Percentiles rank a stretch among this genome's conserved stretches.
Conservation (phyloP, 1,140 invertebrate species). For the Caenorhabditis elegans region DNA sequence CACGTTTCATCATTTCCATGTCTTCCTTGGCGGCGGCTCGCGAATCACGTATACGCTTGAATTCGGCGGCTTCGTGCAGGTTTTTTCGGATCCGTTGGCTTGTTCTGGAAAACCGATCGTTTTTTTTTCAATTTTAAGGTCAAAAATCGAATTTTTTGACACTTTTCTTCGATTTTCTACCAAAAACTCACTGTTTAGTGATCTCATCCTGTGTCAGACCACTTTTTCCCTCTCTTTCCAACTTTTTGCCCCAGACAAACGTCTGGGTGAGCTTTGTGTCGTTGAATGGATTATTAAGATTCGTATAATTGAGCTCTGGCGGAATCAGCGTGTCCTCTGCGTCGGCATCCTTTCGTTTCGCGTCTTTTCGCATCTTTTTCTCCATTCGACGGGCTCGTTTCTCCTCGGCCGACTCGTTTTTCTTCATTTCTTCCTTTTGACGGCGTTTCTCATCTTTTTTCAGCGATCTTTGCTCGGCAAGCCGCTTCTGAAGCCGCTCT, state of each 20-base stretch:
- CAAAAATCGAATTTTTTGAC: constrained; percentile 26
- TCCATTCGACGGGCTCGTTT: constrained; percentile 81
- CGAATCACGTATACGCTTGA: constrained; percentile 83
- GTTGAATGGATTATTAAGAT: constrained; percentile 96
- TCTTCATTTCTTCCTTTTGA: constrained; percentile 78
- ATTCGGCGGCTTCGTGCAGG: constrained; percentile 70
- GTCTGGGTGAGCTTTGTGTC: constrained; percentile 87
- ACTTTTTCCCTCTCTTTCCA: constrained; percentile 87
- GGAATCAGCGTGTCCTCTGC: constrained; percentile 43
- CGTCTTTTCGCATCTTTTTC: constrained; percentile 86
- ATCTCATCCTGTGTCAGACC: constrained; percentile 80
- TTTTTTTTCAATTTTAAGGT: too few relatives aligned
- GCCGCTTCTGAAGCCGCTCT: not conserved
- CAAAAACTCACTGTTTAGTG: constrained; percentile 77
- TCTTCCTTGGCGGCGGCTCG: constrained; percentile 84
- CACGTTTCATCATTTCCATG: constrained; percentile 79
- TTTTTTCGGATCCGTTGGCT: constrained; percentile 55
- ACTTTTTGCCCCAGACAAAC: constrained; percentile 95
- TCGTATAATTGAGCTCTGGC: constrained; percentile 76
- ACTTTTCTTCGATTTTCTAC: constrained; percentile 81
- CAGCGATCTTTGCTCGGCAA: constrained; percentile 66
- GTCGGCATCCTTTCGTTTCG: constrained; percentile 47
- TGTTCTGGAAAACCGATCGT: constrained; percentile 54
- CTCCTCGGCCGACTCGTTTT: constrained; percentile 90
- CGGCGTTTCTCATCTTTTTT: constrained; percentile 74